phyloP scores from a whole-genome alignment of 2,888 invertebrate genomes.

The Lagria hirta region DNA sequence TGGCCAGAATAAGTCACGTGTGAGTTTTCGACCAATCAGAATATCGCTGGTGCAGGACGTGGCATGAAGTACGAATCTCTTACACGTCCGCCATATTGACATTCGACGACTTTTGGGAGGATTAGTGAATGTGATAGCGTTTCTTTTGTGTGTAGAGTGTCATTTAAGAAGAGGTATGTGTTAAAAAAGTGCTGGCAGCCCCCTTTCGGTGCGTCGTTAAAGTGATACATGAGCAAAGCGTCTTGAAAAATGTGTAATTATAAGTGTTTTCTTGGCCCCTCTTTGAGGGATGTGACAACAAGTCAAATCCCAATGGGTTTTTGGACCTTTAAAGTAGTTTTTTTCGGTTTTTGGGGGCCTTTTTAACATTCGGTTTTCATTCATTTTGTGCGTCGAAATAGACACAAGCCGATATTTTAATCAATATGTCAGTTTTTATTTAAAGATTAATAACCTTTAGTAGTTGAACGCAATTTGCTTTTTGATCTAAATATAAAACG shows the following conservation, averaged over 20 bases:
- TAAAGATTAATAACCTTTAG: conserved; percentile 48
- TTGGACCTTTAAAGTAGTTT: conserved; percentile 28
- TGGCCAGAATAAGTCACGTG: conserved; percentile 43
- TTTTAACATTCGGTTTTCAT: too few species aligned
- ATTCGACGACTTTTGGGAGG: conserved; percentile 71
- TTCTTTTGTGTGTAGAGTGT: conserved; percentile 52
- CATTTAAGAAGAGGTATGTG: conserved; percentile 61
- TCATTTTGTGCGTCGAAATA: too few species aligned
- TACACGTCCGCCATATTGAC: conserved; percentile 85
- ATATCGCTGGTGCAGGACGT: conserved; percentile 63
- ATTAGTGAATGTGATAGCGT: conserved; percentile 70
- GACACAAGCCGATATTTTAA: conserved; percentile 41
- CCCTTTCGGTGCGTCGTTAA: neutral
- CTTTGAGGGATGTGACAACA: conserved; percentile 62
- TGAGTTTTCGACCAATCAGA: conserved; percentile 38
- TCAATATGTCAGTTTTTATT: conserved; percentile 51
- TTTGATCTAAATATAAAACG: conserved; percentile 46
- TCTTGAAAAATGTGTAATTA: conserved; percentile 28
- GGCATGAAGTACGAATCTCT: conserved; percentile 75
- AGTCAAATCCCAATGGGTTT: conserved; percentile 59
- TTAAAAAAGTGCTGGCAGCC: conserved; percentile 8
- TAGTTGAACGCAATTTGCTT: conserved; percentile 33
- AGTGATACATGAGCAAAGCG: conserved; percentile 1
- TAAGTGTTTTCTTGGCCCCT: conserved; percentile 42
- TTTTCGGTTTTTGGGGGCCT: neutral